These are phyloP conservation scores for Paradoxurus hermaphroditus DNA, from an alignment of 2,113 vertebrate genomes.

Conservation along the genomic window DNA sequence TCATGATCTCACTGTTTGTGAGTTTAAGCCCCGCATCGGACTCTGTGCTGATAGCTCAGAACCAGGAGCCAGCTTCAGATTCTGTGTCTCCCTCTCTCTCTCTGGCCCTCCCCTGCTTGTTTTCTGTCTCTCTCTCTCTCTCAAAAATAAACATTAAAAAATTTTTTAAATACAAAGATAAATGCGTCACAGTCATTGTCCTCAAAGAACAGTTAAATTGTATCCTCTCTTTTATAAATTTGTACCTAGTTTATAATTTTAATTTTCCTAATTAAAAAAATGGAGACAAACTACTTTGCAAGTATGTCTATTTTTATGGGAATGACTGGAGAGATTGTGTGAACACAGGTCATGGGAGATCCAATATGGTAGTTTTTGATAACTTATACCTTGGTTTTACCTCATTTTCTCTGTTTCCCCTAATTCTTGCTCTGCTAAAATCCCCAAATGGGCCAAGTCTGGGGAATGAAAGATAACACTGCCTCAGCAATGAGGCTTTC, in stretches of 20 bases:
- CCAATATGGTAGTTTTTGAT: neutral
- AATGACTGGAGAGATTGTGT: neutral
- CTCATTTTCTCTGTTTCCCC: neutral
- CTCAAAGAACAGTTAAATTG: neutral
- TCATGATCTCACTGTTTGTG: too few relatives aligned
- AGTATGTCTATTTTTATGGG: neutral
- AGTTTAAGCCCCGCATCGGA: too few relatives aligned
- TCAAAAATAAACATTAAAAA: too few relatives aligned
- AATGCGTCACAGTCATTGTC: neutral
- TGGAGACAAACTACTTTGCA: neutral
- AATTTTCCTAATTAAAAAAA: constrained; percentile 38
- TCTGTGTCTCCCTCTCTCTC: too few relatives aligned
- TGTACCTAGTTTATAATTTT: neutral
- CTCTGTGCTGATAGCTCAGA: too few relatives aligned
- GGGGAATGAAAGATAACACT: neutral
- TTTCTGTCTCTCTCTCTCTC: too few relatives aligned
- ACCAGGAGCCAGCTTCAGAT: too few relatives aligned
- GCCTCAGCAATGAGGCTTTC: fast-evolving
- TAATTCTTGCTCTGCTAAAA: neutral
- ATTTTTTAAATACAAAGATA: neutral
- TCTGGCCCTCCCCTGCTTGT: too few relatives aligned
- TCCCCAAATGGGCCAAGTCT: neutral
- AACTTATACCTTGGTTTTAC: neutral
- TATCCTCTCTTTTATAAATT: neutral
- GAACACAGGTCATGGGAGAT: neutral